These are phyloP conservation scores for Chrysodeixis includens DNA, from an alignment of 2,888 invertebrate species.

Conservation along the genomic window DNA sequence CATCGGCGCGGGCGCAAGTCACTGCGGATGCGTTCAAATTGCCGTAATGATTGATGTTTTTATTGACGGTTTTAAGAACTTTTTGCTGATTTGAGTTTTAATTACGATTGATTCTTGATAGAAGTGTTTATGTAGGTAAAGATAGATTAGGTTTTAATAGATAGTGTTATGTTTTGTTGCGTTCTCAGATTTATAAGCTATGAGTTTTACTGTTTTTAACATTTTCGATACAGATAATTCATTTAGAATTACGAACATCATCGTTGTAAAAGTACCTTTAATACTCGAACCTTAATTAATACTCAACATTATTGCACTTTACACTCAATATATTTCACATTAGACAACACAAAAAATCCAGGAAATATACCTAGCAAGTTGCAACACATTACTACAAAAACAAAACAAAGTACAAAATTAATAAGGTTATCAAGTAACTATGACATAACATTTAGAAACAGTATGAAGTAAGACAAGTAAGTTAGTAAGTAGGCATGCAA, in stretches of 20 bases:
- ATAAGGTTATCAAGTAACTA: neutral
- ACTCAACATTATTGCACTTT: no score
- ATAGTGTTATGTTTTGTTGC: no score
- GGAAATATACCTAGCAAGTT: neutral
- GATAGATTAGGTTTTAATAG: neutral
- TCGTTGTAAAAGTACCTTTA: no score
- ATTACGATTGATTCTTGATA: slow-evolving; percentile 21
- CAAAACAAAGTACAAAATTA: neutral
- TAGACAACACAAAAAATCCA: neutral
- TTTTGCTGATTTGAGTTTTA: slow-evolving; percentile 37
- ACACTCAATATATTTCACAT: no score
- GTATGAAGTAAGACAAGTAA: no score
- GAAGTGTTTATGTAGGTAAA: slow-evolving; percentile 9
- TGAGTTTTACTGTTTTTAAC: no score
- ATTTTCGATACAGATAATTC: no score
- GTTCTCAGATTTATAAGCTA: no score
- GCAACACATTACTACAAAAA: neutral
- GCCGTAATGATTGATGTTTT: slow-evolving; percentile 45
- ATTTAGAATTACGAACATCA: no score
- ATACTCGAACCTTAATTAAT: no score
- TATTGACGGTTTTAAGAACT: slow-evolving; percentile 36
- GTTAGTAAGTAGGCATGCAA: slow-evolving; percentile 24
- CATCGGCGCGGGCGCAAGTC: slow-evolving; percentile 43
- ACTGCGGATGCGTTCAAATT: slow-evolving; percentile 37
- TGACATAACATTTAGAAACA: slow-evolving; percentile 30